Evolutionary conservation across 1,140 invertebrate genomes (phyloP), one percentile per base, ranked within the genome.

Genomic region (Matsumurasca onukii): DNA sequence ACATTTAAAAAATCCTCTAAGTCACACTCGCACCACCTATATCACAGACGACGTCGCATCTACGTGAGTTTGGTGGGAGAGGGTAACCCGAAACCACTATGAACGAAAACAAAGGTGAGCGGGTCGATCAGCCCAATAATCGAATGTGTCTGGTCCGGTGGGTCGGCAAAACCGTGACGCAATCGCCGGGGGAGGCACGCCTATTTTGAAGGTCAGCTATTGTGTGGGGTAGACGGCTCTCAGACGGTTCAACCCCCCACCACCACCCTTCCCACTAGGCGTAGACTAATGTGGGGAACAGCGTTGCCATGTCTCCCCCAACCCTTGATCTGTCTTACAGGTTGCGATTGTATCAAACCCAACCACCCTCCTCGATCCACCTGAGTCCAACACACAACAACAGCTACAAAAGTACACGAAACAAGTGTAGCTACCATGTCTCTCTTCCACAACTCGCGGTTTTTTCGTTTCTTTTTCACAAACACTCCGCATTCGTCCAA

Each of bases 151-250:
- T 39, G 17, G 5, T 17, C 34, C 34, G 5, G 34, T 39, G 34
- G 34, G 34, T 17, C 34, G 34, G 34, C 34, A n/a, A 20, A 63
- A 63, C 34, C 27, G 31, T 65, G 62, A 65, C 31, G 62, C 27
- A 65, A 65, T 31, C 61, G 30, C 31, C 31, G 9, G 31, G 62
- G 55, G 55, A 52, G 49, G 49, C 55, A 59, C 55, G 55, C 55
- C 55, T 59, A 59, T 65, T 65, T 65, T 45, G 31, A 65, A 65
- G 62, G 62, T 65, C 62, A 65, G 31, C 62, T 48, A 65, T 48
- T 65, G 62, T 65, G 62, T 65, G 39, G 62, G 31, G 31, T 65
- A 65, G 62, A 65, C 62, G 39, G 31, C 62, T 45, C 62, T 65
- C 62, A 65, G 62, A 65, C 62, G 61, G 55, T 39, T 39, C 61